Conservation (phyloP, 2,888 invertebrate species). For the Tanaodytes sp. region DNA sequence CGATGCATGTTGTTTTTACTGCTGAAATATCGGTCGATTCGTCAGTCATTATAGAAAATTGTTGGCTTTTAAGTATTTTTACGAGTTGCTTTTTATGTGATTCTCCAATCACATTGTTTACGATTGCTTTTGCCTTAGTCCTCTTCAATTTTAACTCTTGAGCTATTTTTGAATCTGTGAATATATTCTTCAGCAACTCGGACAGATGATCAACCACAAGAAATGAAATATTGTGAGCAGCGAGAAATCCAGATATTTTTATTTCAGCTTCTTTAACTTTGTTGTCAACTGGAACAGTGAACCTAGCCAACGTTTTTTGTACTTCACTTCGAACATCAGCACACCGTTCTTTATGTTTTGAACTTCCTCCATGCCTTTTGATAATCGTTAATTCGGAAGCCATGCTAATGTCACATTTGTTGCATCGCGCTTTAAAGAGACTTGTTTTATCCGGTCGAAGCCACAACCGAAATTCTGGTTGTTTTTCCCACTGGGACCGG, state of each 20-base stretch:
- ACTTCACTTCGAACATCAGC: constrained; percentile 10
- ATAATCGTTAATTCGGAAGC: constrained; percentile 11
- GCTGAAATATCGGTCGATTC: constrained; percentile 45
- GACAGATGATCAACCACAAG: constrained; percentile 25
- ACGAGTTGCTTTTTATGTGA: constrained; percentile 36
- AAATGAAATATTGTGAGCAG: constrained; percentile 25
- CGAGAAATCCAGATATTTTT: constrained; percentile 26
- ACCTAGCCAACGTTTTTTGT: constrained; percentile 17
- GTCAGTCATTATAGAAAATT: constrained; percentile 40
- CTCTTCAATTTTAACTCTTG: background rate
- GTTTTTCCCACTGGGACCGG: constrained; percentile 10
- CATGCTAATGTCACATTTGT: constrained; percentile 3
- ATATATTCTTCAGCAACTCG: constrained; percentile 13
- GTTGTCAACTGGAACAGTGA: constrained; percentile 13
- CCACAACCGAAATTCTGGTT: constrained; percentile 15
- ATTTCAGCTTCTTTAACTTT: constrained; percentile 24
- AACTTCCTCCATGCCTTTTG: constrained; percentile 9
- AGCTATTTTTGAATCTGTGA: constrained; percentile 18
- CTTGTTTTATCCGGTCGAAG: constrained; percentile 4
- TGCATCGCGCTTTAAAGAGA: constrained; percentile 8
- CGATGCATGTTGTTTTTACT: constrained; percentile 32
- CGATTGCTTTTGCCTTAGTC: constrained; percentile 1
- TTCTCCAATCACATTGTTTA: constrained; percentile 29
- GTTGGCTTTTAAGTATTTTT: constrained; percentile 20
- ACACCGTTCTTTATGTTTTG: constrained; percentile 6